Base-by-base conservation (phyloP, 2,888 invertebrate genomes). In the Rhingia rostrata region DNA sequence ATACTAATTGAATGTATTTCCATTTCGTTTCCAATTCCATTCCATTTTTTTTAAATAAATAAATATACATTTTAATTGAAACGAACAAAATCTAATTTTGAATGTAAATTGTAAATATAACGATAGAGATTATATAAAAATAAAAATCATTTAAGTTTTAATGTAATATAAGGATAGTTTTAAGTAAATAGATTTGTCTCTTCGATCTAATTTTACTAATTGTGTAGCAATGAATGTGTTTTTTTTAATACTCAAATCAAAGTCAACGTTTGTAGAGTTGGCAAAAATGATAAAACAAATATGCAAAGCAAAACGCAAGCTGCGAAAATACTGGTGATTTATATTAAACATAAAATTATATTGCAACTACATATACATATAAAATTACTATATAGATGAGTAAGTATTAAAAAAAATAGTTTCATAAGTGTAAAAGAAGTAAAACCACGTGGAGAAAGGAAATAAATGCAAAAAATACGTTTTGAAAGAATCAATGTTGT, bases 251-350 rank as follows among this genome's bases (percentile, higher is more conserved):
- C 54, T 60, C 5, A 43, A 53, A 60, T 60, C 14, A 72, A 61
- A 41, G 41, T 7, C 2, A 51, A 67, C 43, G 37, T 61, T 51
- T 75, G 66, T 66, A 64, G 35, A 12, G 32, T 7, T 33, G 12
- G 12, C 10, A 54, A 51, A 41, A 41, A 64, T 22, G 22, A 22
- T 22, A 53, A 37, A 47, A 47, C 12, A 54, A 32, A 53, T 7
- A 54, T 33, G 32, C 9, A 39, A 69, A 69, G 30, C 32, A 47
- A 47, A 56, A 66, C 63, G 45, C 74, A 74, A 54, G 49, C 58
- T 43, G 45, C 66, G 67, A 77, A 77, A 77, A 77, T 77, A 77
- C 67, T 69, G 67, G 77, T 77, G 77, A 77, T 77, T 77, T 77
- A 77, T 77, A 77, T 67, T 60, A 61, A 77, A 67, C 35, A 60